A percentile compares a stretch with the other conserved stretches of the same genome.
These are phyloP conservation scores for Hirundichthys speculiger DNA, from an alignment of 2,113 vertebrate species.

Conservation along the genomic window DNA sequence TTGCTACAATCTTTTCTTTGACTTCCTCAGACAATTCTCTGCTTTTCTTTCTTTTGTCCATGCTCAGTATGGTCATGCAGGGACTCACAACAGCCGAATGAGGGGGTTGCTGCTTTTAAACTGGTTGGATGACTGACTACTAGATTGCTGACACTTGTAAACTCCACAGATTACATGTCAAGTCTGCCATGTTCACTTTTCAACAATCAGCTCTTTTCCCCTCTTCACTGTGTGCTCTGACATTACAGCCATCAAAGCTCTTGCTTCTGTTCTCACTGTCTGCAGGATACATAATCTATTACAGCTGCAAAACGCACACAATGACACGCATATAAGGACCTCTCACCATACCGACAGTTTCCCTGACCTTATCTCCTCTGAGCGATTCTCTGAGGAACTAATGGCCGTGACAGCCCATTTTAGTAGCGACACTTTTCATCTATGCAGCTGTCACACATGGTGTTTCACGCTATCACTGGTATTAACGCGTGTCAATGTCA, in stretches of 20 bases:
- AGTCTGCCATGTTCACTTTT: conserved; percentile 14
- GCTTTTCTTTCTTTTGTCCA: too few species aligned
- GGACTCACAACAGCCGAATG: too few species aligned
- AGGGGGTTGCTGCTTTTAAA: too few species aligned
- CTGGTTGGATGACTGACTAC: too few species aligned
- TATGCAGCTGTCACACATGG: conserved; percentile 31
- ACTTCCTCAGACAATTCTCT: too few species aligned
- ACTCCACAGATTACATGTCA: conserved; percentile 8
- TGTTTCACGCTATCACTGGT: conserved; percentile 22
- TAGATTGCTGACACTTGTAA: too few species aligned
- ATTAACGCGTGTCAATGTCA: conserved; percentile 58
- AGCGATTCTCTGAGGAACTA: conserved; percentile 36
- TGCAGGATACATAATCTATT: conserved; percentile 57
- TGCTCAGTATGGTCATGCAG: too few species aligned
- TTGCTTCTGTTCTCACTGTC: conserved; percentile 25
- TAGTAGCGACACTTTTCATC: conserved; percentile 23
- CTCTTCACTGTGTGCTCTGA: conserved; percentile 16
- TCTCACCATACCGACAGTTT: conserved; percentile 35
- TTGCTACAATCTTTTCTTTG: too few species aligned
- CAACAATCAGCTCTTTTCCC: conserved; percentile 13
- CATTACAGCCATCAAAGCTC: conserved; percentile 47
- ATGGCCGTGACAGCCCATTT: conserved; percentile 57
- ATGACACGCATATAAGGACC: conserved; percentile 15
- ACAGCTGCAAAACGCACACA: conserved; percentile 33
- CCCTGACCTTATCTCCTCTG: conserved; percentile 60